Base-by-base conservation (phyloP, 2,888 invertebrate species). In the Lasioglossum villosulum region DNA sequence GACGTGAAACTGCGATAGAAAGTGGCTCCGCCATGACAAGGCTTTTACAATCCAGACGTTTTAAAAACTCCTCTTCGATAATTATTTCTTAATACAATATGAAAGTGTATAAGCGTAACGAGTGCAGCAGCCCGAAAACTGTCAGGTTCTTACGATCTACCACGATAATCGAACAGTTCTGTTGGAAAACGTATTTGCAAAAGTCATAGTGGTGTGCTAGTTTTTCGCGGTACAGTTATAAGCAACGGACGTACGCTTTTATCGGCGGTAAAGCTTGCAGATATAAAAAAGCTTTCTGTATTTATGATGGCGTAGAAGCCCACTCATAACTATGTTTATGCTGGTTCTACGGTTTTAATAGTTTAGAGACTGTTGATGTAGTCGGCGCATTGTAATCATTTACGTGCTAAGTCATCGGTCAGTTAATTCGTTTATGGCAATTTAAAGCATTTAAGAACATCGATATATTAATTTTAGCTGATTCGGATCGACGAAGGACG, bases 1-100 rank as follows among this genome's bases (percentile, higher is more conserved):
- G 16, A 30, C 48, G 70, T 71, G 48, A 70, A 82, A 82, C 74
- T 39, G 52, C 30, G 63, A 77, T 74, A 75, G 77, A 75, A 82
- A 82, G 70, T 52, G 34, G 59, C 77, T 34, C 2, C 74, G 74
- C 12, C 59, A 39, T 16, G 73, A 77, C 56, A 27, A 78, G 77
- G 34, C 52, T 8, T 10, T 52, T n/a, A n/a, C 52, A n/a, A 52
- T 52, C 3, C 10, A 4, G 10, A 23, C 10, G 0, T 23, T 45
- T 52, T 0, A 8, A 48, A 39, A 52, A 52, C 52, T 52, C 52
- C 23, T 8, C 23, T 52, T 78, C 77, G 37, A 39, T 52, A 39
- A 42, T 74, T 12, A 27, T 52, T 52, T 82, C 37, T 63, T 63
- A 75, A 70, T 52, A 52, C 8, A 52, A 52, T 52, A 23, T 52